Evolutionary conservation across 2,888 invertebrate species (phyloP), one percentile per base, ranked within the genome.

Genomic region (Dryadula phaetusa): DNA sequence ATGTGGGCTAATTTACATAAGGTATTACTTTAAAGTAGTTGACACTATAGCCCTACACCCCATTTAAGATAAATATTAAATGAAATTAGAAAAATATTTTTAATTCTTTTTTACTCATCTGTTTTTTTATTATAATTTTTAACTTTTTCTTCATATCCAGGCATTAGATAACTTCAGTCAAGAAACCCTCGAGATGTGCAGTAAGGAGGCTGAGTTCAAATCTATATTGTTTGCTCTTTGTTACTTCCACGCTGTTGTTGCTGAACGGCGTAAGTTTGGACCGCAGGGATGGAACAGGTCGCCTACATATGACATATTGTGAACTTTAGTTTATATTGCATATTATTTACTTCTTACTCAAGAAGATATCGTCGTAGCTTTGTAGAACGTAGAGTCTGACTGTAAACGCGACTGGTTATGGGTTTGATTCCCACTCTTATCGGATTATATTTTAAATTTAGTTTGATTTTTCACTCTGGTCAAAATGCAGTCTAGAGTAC

Each of bases 1-100:
- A 98, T 99, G 97, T 95, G 95, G 90, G 98, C 98, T 1, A 99
- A 99, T 86, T 93, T 99, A 40, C 98, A 98, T 85, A 98, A 98
- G 92, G 93, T 92, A 49, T 12, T 44, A 37, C 16, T 12, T 18
- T 54, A 20, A n/a, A 34, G 3, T 53, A 20, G 25, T 14, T 22
- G 2, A n/a, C 14, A n/a, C 20, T 32, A 14, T 12, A 3, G 1
- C 16, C 7, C 8, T n/a, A 5, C 3, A 40, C 10, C 40, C 7
- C 12, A 46, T 46, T 28, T 4, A 28, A 40, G n/a, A 18, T 2
- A 2, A 44, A 44, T 16, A 20, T 47, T 14, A 47, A 20, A 20
- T 25, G n/a, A n/a, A n/a, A n/a, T n/a, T n/a, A n/a, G n/a, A n/a
- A n/a, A n/a, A n/a, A n/a, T n/a, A n/a, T n/a, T n/a, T n/a, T n/a